Evolutionary conservation across 2,888 invertebrate genomes (phyloP), one percentile per base, ranked within the genome.

Genomic region (Pilophorus perplexus): DNA sequence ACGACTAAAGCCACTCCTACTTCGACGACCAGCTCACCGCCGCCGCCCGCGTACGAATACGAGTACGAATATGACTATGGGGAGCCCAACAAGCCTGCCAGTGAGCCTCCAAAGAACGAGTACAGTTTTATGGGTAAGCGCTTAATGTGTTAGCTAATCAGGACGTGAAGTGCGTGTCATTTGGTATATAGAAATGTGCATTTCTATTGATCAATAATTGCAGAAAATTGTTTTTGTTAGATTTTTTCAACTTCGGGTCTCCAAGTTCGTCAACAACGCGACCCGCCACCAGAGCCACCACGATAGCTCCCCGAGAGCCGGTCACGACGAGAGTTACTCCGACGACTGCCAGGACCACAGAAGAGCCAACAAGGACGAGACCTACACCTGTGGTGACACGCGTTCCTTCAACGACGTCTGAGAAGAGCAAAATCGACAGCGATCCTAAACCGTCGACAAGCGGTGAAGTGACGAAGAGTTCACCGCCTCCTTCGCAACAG

Each of bases 1-100:
- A 71, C 70, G 25, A 71, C 70, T 8, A 50, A 55, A 2, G 64
- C 65, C 3, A 67, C 70, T 8, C 23, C 62, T 23, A 67, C 68
- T 16, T 12, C 57, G 54, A 48, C 18, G 72, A 72, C 44, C 62
- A 70, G 25, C 72, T 70, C 27, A 65, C 71, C 27, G 70, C 60
- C 69, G 2, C 65, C 68, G 22, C 38, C 67, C 40, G 62, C 70
- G 20, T 69, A 65, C 37, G 68, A 69, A 42, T 70, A 71, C 20
- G 70, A 72, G 68, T 71, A 72, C 55, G 69, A 66, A 20, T 68
- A 71, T 64, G 69, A 71, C 33, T 68, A 71, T 37, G 69, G 64
- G 14, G 62, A 62, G 28, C 28, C 62, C 20, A 64, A 55, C 23
- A 65, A 67, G 3, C 62, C 62, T 2, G 27, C 62, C n/a, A 66